Percentiles rank a stretch among this genome's conserved stretches.
phyloP scores from a whole-genome alignment of 2,113 vertebrate genomes.

The Gallinago media region DNA sequence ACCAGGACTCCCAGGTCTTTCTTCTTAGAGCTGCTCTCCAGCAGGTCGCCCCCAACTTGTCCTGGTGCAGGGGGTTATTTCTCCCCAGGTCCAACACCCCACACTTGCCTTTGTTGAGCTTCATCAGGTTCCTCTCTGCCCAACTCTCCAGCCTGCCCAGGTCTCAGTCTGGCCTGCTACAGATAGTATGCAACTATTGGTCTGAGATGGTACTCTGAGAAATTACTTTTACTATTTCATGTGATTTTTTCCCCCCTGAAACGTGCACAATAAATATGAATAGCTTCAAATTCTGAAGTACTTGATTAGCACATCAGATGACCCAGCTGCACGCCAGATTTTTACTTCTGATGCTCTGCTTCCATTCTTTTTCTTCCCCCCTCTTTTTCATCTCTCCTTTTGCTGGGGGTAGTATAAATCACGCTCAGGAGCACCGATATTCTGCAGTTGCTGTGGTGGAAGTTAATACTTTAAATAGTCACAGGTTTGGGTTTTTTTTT shows the following conservation, averaged over 20 bases:
- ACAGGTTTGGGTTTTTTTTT: background rate
- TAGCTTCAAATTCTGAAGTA: background rate
- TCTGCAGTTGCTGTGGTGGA: background rate
- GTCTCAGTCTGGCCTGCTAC: background rate
- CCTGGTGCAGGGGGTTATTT: too few relatives aligned
- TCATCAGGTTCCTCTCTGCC: too few relatives aligned
- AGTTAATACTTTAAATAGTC: conserved; percentile 43
- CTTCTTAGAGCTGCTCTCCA: too few relatives aligned
- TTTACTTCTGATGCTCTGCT: background rate
- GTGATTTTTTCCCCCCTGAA: background rate
- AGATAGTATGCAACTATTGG: background rate
- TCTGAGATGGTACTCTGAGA: background rate
- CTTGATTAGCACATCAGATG: background rate
- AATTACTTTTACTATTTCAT: background rate
- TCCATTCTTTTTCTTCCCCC: background rate
- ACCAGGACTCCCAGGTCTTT: too few relatives aligned
- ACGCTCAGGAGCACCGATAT: background rate
- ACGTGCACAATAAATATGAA: background rate
- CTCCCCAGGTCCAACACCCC: too few relatives aligned
- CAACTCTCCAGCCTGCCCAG: too few relatives aligned
- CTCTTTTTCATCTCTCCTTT: background rate
- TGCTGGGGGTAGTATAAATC: background rate
- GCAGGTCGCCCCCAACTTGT: too few relatives aligned
- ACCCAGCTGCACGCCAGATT: background rate
- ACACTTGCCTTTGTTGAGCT: too few relatives aligned